Evolutionary conservation across 2,113 vertebrate species (phyloP).

Genomic region (Oxyruncus cristatus): DNA sequence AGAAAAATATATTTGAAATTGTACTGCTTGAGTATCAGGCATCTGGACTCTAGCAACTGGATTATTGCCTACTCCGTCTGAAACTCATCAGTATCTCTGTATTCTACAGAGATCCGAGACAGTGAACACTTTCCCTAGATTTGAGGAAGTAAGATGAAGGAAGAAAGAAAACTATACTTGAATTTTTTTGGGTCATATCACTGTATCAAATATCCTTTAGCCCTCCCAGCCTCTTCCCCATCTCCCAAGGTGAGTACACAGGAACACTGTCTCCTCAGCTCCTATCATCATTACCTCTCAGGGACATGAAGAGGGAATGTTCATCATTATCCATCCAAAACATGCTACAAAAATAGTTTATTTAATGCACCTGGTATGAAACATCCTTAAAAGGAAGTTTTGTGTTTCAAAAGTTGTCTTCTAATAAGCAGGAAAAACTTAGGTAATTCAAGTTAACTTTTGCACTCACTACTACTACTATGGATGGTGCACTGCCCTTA

Average conservation of each 20-base stretch:
- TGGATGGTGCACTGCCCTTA: not conserved
- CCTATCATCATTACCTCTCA: not conserved
- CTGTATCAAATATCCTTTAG: not conserved
- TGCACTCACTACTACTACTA: not conserved
- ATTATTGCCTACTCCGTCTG: not conserved
- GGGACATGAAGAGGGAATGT: not conserved
- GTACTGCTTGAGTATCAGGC: not conserved
- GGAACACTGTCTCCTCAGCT: not conserved
- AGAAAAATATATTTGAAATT: not conserved
- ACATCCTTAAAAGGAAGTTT: not conserved
- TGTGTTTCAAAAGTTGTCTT: not conserved
- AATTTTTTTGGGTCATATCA: not conserved
- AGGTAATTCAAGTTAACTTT: not conserved
- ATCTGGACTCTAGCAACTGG: not conserved
- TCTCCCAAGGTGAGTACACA: accelerated
- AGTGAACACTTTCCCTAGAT: not conserved
- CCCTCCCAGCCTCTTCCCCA: not conserved
- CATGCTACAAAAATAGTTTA: not conserved
- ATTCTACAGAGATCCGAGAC: not conserved
- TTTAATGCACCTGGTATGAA: not conserved
- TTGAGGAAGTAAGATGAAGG: not conserved
- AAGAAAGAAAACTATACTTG: not conserved
- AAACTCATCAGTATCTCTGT: not conserved
- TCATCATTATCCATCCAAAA: not conserved
- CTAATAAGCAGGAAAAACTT: not conserved